Evolutionary conservation across 2,113 vertebrate species (phyloP), one percentile per base, ranked within the genome.

Genomic region (Perognathus longimembris): DNA sequence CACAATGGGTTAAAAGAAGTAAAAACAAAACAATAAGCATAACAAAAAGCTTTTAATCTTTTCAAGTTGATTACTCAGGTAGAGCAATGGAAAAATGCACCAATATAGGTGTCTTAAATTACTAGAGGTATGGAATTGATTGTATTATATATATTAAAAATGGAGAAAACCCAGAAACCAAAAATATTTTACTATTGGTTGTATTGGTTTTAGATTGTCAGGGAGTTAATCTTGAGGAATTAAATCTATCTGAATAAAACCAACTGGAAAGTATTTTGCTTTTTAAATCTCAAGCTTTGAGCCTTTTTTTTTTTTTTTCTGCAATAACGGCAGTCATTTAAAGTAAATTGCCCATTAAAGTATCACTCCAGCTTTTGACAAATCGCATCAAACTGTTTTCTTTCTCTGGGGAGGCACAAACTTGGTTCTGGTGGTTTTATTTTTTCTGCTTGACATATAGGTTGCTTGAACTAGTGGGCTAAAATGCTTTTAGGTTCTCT

Each of bases 331-430:
- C 63, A 97, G 86, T 91, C 88, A 79, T 98, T 98, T 96, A 88
- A 96, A 97, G 93, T 83, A 97, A 98, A 97, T 97, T 96, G 96
- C 97, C 96, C 92, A 95, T 98, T 97, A 97, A 98, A 97, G 70
- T 77, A 91, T 89, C 86, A 88, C 78, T 96, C 91, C 91, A 75
- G 91, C 92, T 96, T 97, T 97, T 98, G 97, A 98, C 75, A 97
- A 98, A 97, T 96, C 93, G 78, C 84, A 92, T 97, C 90, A 94
- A 97, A 96, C 82, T 70, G 81, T 96, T 97, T 97, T 93, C 93
- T 85, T 96, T 74, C 94, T 97, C 71, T 82, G 74, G 96, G 96
- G 95, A 96, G 95, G 92, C 81, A 88, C 79, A 94, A 93, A 94
- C 81, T 88, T 95, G 94, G 97, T 92, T 86, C 89, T 0, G 34